These are phyloP conservation scores for Nineta flava DNA, from an alignment of 2,888 invertebrate genomes.

Conservation along the genomic window DNA sequence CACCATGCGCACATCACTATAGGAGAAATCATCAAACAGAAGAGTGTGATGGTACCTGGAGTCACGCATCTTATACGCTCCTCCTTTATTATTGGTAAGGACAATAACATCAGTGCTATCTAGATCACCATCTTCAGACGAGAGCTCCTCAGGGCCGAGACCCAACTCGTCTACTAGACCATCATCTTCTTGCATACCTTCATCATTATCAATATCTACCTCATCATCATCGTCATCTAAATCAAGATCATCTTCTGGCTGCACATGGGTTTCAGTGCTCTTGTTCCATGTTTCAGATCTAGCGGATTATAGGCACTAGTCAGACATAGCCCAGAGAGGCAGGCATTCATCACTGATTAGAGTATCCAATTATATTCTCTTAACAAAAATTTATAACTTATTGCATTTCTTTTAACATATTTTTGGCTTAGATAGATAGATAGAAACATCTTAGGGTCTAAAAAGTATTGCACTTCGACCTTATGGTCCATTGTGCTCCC, in stretches of 20 bases:
- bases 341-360: too few species aligned
- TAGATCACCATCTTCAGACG: conserved; percentile 21
- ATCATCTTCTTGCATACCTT: background rate
- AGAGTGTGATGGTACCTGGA: conserved; percentile 40
- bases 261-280: background rate
- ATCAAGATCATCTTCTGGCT: background rate
- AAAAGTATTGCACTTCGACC: too few species aligned
- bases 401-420: too few species aligned
- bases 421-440: too few species aligned
- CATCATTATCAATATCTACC: conserved; percentile 3
- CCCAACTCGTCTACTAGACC: conserved; percentile 6
- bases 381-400: too few species aligned
- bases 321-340: background rate
- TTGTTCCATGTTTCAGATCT: conserved; percentile 3
- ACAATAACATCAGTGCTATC: conserved; percentile 34
- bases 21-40: background rate
- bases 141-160: conserved; percentile 3
- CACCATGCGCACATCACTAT: conserved; percentile 6
- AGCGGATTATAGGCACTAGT: background rate
- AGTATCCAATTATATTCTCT: too few species aligned
- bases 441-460: too few species aligned
- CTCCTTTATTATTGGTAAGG: conserved; percentile 32
- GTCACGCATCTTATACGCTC: conserved; percentile 53
- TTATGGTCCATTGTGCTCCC: too few species aligned
- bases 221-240: conserved; percentile 1